phyloP scores from a whole-genome alignment of 1,140 invertebrate genomes.

The Eubasilissa regina region DNA sequence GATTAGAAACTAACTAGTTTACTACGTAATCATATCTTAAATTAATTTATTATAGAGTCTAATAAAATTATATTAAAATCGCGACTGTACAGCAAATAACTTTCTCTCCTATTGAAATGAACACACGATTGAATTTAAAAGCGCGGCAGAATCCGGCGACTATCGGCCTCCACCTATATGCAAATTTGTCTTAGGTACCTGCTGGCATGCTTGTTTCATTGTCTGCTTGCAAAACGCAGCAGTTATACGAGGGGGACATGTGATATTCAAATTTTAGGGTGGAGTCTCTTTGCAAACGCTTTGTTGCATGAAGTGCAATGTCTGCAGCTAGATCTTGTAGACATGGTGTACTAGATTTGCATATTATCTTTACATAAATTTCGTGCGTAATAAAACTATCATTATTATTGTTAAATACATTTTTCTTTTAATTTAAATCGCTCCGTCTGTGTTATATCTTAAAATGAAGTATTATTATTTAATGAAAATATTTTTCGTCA shows the following conservation, averaged over 20 bases:
- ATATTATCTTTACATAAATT: neutral
- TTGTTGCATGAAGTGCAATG: slow-evolving; percentile 58
- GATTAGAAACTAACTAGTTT: slow-evolving; percentile 49
- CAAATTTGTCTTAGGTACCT: slow-evolving; percentile 54
- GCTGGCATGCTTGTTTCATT: slow-evolving; percentile 55
- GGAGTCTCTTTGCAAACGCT: slow-evolving; percentile 55
- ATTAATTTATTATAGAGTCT: slow-evolving; percentile 3
- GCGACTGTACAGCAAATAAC: slow-evolving; percentile 37
- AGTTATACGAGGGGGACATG: slow-evolving; percentile 48
- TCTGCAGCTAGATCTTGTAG: slow-evolving; percentile 56
- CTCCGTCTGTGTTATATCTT: no score
- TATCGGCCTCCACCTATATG: slow-evolving; percentile 52
- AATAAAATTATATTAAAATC: slow-evolving; percentile 16
- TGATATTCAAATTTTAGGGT: slow-evolving; percentile 54
- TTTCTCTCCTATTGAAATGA: slow-evolving; percentile 41
- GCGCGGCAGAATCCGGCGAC: slow-evolving; percentile 50
- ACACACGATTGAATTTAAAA: slow-evolving; percentile 44
- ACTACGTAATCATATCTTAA: slow-evolving; percentile 36
- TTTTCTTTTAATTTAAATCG: no score
- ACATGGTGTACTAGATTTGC: neutral
- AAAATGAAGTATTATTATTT: no score
- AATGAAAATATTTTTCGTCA: no score
- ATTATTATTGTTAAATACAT: no score
- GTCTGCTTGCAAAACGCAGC: slow-evolving; percentile 58
- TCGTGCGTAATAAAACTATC: no score